Evolutionary conservation across 2,888 invertebrate species (phyloP), one percentile per base, ranked within the genome.

Genomic region (Heteropelma amictum): DNA sequence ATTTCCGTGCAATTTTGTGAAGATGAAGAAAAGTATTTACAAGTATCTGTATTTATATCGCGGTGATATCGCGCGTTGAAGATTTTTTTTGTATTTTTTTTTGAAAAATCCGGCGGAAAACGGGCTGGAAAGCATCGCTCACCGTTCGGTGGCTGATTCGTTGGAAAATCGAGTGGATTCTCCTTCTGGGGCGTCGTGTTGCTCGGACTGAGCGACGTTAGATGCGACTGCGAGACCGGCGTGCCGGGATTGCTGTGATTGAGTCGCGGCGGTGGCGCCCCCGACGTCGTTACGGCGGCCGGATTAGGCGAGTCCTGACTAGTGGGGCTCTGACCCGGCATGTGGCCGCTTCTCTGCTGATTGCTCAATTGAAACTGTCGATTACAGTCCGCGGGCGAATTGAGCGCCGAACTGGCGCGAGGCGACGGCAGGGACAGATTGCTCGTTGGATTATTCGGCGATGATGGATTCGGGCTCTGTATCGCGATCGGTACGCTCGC

Each of bases 391-490:
- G 93, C 93, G 1, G 94, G 94, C 28, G 94, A 94, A 87, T 94
- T 93, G 8, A 94, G 89, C 28, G 93, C 93, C 19, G 94, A 93
- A 76, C 93, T 92, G 68, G 93, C 93, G 47, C 94, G 90, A 0
- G 94, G 95, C 53, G 95, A 95, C n/a, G 94, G 94, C 78, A 94
- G 88, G 12, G 94, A 94, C 47, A 94, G 87, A 88, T 94, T 93
- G 72, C 93, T 93, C 61, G 93, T 93, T 49, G 93, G 93, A 85
- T 94, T 94, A 80, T 93, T 93, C 1, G 94, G 94, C 79, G 94
- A 94, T 49, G 92, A 91, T 0, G 94, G 94, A 88, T 93, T 94
- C 8, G 94, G 94, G 82, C 94, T 94, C 84, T 94, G 93, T 82
- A 93, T 92, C 38, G 94, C 93, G 78, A 94, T 94, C 45, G 94